These are phyloP conservation scores for Lepidotrigona ventralis DNA, from an alignment of 1,140 invertebrate species.

Conservation along the genomic window DNA sequence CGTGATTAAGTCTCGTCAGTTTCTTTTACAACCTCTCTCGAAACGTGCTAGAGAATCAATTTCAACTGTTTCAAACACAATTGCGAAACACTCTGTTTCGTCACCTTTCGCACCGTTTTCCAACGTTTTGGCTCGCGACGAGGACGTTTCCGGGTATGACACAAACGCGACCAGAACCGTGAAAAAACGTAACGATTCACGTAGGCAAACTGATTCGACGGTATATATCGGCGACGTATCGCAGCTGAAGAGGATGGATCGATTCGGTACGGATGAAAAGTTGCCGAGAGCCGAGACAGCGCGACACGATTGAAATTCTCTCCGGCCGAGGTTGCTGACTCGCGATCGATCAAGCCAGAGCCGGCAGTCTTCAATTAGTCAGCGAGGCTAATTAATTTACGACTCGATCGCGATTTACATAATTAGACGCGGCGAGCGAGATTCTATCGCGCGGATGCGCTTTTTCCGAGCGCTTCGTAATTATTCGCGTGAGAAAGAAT, in stretches of 20 bases:
- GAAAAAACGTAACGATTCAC: neutral
- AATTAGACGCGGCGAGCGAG: slow-evolving; percentile 48
- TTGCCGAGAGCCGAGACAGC: neutral
- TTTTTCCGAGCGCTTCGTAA: slow-evolving; percentile 34
- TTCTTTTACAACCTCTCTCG: neutral
- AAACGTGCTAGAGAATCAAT: neutral
- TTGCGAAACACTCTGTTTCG: neutral
- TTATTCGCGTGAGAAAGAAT: slow-evolving; percentile 41
- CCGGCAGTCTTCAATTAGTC: slow-evolving; percentile 56
- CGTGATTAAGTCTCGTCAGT: too few relatives aligned
- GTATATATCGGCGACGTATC: slow-evolving; percentile 2
- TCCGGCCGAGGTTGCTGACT: slow-evolving; percentile 2
- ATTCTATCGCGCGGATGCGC: slow-evolving; percentile 9
- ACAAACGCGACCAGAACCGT: neutral
- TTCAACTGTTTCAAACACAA: neutral
- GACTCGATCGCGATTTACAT: slow-evolving; percentile 57
- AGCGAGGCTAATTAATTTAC: slow-evolving; percentile 57
- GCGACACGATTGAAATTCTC: neutral
- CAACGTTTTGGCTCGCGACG: neutral
- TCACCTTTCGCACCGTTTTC: neutral
- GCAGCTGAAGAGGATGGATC: neutral
- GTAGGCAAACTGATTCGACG: neutral
- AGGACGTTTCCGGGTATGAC: neutral
- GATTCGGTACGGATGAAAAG: slow-evolving; percentile 26
- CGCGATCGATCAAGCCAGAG: slow-evolving; percentile 53